Percentiles rank a stretch among this genome's conserved stretches.
Conservation (phyloP, 2,797 vertebrate species). For the Novumbra hubbsi region DNA sequence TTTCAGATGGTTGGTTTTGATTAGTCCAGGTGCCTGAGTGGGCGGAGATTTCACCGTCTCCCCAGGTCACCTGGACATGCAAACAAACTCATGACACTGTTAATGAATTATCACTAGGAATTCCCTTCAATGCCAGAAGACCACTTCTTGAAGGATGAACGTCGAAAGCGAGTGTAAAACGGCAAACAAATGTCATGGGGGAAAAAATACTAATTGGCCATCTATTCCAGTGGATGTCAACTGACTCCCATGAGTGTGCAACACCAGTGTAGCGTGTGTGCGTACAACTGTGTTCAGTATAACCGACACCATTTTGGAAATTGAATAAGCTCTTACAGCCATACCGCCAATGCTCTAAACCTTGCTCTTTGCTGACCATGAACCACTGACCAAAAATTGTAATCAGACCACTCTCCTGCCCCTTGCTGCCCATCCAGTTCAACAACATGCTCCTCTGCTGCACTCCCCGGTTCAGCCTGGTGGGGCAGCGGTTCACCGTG, state of each 20-base stretch:
- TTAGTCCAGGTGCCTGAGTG: too few species aligned
- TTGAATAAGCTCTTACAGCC: not conserved
- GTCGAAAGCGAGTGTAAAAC: too few species aligned
- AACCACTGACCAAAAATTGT: not conserved
- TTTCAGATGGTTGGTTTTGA: too few species aligned
- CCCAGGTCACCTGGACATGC: too few species aligned
- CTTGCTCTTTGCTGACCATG: not conserved
- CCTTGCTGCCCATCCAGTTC: slow-evolving; percentile 70
- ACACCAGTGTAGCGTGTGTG: not conserved
- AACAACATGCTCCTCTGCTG: slow-evolving; percentile 92
- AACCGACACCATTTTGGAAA: not conserved
- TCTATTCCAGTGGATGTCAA: not conserved
- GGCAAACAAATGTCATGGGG: too few species aligned
- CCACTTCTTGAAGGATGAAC: not conserved
- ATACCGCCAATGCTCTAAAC: not conserved
- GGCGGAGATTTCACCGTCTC: too few species aligned
- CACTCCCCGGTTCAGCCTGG: slow-evolving; percentile 83
- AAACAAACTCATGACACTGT: too few species aligned
- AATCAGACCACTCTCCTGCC: not conserved
- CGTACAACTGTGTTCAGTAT: not conserved
- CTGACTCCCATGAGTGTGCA: not conserved
- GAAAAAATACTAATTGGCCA: too few species aligned
- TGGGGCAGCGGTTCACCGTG: slow-evolving; percentile 83
- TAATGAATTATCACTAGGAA: not conserved
- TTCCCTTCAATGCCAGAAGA: not conserved